phyloP scores from a whole-genome alignment of 2,797 vertebrate genomes.

The Pipistrellus kuhlii region DNA sequence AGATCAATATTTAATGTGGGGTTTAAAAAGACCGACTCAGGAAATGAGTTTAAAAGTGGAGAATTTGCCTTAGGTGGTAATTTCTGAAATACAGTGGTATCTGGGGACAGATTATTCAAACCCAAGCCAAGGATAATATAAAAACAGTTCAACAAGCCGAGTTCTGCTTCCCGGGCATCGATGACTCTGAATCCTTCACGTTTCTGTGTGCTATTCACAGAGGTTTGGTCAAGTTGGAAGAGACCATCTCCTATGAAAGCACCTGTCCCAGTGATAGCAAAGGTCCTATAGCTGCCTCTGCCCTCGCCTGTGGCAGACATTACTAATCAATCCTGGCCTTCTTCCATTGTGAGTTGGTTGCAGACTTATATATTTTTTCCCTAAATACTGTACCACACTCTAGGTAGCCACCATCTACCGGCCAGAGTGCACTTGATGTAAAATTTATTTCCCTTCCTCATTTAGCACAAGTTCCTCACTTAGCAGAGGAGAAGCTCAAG shows the following conservation, averaged over 20 bases:
- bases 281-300: accelerated
- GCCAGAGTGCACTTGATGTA: neutral
- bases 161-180: conserved; percentile 1
- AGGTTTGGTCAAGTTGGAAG: neutral
- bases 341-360: neutral
- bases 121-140: conserved; percentile 70
- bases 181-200: neutral
- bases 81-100: conserved; percentile 85
- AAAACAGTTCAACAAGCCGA: conserved; percentile 75
- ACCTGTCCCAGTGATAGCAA: neutral
- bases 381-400: neutral
- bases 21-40: conserved; percentile 91
- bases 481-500: conserved; percentile 34
- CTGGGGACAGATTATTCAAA: conserved; percentile 83
- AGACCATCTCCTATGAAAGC: neutral
- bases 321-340: conserved; percentile 31
- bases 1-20: conserved; percentile 94
- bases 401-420: neutral
- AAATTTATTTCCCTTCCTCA: conserved; percentile 32
- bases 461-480: neutral
- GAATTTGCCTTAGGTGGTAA: conserved; percentile 89
- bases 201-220: conserved; percentile 22
- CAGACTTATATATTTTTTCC: neutral
- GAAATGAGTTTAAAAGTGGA: conserved; percentile 90
- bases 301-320: conserved; percentile 43